Base-by-base conservation (phyloP, 2,797 vertebrate species). In the Luscinia megarhynchos region DNA sequence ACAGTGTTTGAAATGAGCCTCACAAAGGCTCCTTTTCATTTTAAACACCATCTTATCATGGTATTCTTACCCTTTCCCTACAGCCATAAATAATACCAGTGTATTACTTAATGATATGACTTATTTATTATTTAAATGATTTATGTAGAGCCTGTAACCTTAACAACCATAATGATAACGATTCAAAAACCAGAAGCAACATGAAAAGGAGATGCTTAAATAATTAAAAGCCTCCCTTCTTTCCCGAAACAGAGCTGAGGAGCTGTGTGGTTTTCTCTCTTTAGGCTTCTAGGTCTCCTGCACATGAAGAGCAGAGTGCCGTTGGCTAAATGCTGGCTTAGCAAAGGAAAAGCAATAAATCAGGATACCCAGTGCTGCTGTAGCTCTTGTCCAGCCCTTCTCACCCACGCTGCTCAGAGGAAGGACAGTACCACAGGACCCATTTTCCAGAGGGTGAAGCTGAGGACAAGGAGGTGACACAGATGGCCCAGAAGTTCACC, bases 81-180 rank as follows among this genome's bases (percentile, higher is more conserved):
- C 77, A 96, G 80, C 86, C 93, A 85, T 91, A 96, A 97, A 93
- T 88, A 96, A 96, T 74, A 89, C 18, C 70, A 68, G 48, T 67
- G 78, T 96, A 94, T 95, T 95, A 95, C 92, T 96, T 95, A 94
- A 95, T 92, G 76, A 94, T 91, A 96, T 89, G 66, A 91, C 86
- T 97, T 97, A 96, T 94, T 95, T 97, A 97, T 96, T 96, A 97
- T 92, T 94, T 96, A 85, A 95, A 90, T 95, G 90, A 94, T 96
- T 95, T 96, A 94, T 88, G 92, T 50, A 94, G 76, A 95, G 82
- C 81, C 88, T 93, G 93, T 94, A 95, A 92, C 95, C 93, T 94
- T 93, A 94, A 95, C 84, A 95, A 91, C 84, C 89, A n/a, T 90
- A 96, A 96, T 9, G 53, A 94, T 91, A 96, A 94, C n/a, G 34